Evolutionary conservation across 1,140 invertebrate genomes (phyloP).

Genomic region (Homalodisca vitripennis): DNA sequence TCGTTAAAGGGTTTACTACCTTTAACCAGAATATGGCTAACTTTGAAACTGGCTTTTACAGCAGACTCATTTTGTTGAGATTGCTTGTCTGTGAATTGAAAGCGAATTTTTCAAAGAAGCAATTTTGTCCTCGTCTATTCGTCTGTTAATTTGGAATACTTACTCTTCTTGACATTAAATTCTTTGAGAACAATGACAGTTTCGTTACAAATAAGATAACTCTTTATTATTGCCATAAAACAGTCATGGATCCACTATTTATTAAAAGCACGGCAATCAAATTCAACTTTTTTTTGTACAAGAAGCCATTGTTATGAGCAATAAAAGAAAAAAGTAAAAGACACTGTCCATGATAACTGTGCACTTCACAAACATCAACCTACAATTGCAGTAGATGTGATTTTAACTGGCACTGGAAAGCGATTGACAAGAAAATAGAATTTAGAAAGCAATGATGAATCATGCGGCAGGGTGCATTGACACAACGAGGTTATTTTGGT

Average conservation of each 20-base stretch:
- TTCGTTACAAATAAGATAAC: slow-evolving; percentile 39
- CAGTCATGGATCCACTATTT: slow-evolving; percentile 30
- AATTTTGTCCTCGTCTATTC: slow-evolving; percentile 41
- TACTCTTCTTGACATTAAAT: slow-evolving; percentile 30
- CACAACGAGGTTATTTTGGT: too few species aligned
- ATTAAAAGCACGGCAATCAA: slow-evolving; percentile 31
- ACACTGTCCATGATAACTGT: too few species aligned
- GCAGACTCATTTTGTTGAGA: slow-evolving; percentile 40
- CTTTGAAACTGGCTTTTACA: slow-evolving; percentile 43
- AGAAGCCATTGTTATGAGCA: too few species aligned
- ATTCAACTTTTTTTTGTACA: slow-evolving; percentile 38
- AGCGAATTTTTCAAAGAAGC: slow-evolving; percentile 40
- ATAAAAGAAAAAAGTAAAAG: too few species aligned
- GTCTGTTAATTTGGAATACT: slow-evolving; percentile 24
- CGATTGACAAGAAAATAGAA: too few species aligned
- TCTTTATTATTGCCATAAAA: slow-evolving; percentile 35
- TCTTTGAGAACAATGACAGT: slow-evolving; percentile 35
- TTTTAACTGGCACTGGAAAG: too few species aligned
- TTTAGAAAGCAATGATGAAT: too few species aligned
- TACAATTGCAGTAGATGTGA: too few species aligned
- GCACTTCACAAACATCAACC: too few species aligned
- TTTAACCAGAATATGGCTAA: slow-evolving; percentile 42
- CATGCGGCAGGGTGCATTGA: too few species aligned
- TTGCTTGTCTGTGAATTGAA: slow-evolving; percentile 41
- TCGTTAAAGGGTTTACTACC: slow-evolving; percentile 40